Conservation (phyloP, 2,888 invertebrate genomes). For the Trimorus sp. region DNA sequence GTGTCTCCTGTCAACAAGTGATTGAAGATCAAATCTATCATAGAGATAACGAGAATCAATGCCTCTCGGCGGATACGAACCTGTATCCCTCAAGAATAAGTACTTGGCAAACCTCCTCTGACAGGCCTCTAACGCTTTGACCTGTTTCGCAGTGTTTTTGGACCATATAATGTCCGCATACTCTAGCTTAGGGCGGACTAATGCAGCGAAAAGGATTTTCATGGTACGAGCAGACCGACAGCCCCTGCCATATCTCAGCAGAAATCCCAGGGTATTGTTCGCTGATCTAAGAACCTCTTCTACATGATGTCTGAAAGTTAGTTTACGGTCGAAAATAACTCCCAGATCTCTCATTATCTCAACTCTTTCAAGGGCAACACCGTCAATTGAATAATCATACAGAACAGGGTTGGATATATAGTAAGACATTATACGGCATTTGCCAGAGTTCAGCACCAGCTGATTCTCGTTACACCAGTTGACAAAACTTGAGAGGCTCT, state of each 20-base stretch:
- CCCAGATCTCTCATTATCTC: not conserved
- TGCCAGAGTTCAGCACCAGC: not conserved
- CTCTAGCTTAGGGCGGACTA: not conserved
- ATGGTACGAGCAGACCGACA: not conserved
- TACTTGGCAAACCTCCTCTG: conserved; percentile 3
- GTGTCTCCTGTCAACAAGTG: not conserved
- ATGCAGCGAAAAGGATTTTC: not conserved
- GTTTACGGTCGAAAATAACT: conserved; percentile 7
- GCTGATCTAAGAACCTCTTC: not conserved
- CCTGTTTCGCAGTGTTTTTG: not conserved
- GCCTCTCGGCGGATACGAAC: not conserved
- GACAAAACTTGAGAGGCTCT: not conserved
- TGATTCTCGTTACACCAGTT: not conserved
- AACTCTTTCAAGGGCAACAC: not conserved
- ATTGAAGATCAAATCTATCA: not conserved
- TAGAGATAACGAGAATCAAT: not conserved
- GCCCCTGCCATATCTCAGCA: not conserved
- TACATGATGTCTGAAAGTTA: conserved; percentile 6
- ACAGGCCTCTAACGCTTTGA: not conserved
- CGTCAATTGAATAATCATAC: not conserved
- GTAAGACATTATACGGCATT: conserved; percentile 15
- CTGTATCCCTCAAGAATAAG: not conserved
- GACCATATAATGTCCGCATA: conserved; percentile 4
- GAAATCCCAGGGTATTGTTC: not conserved
- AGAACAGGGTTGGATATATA: not conserved